Conservation (phyloP, 2,888 invertebrate species). For the Lacanobia oleracea region DNA sequence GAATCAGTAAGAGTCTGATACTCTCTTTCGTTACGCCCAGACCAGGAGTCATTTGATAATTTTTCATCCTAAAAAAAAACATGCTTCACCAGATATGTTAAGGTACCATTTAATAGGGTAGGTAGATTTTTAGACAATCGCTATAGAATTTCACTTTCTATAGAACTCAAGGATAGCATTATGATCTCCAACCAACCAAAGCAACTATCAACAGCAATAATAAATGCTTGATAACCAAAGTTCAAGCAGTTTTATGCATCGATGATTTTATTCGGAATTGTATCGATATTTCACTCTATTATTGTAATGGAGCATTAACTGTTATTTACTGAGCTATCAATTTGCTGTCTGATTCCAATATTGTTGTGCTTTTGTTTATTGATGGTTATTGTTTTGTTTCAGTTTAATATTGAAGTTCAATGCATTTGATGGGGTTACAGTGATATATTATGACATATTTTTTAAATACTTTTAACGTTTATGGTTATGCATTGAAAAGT, state of each 20-base stretch:
- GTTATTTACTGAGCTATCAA: constrained; percentile 35
- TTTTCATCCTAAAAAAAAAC: too few species aligned
- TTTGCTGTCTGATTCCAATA: constrained; percentile 39
- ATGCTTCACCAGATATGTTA: too few species aligned
- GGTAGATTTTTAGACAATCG: too few species aligned
- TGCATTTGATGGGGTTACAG: constrained; percentile 9
- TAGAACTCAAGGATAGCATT: too few species aligned
- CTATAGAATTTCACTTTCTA: too few species aligned
- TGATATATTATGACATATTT: neutral
- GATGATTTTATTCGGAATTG: constrained; percentile 18
- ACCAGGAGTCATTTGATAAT: too few species aligned
- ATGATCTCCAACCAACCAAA: too few species aligned
- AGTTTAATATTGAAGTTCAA: constrained; percentile 23
- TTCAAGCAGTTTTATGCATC: constrained; percentile 23
- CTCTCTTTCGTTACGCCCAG: too few species aligned
- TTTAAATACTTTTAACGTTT: neutral
- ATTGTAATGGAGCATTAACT: constrained; percentile 34
- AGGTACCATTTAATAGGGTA: too few species aligned
- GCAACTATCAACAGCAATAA: too few species aligned
- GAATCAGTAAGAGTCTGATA: too few species aligned
- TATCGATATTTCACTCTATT: constrained; percentile 41
- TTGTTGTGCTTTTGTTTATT: constrained; percentile 33
- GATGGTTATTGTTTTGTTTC: constrained; percentile 29
- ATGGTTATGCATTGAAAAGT: too few species aligned
- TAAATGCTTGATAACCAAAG: neutral